Conservation (phyloP, 1,140 invertebrate genomes). For the Sarcophaga bullata region DNA sequence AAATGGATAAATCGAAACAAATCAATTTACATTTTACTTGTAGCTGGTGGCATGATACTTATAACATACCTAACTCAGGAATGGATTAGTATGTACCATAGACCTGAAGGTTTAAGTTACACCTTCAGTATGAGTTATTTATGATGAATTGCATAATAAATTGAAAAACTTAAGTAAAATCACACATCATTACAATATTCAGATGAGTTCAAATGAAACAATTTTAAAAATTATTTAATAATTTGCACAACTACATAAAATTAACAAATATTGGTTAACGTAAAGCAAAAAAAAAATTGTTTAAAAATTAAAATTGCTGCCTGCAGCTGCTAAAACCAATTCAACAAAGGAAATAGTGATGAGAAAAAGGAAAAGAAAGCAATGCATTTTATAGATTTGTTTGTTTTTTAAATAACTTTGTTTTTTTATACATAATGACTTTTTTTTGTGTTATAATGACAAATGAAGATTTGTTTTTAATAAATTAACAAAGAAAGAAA, state of each 20-base stretch:
- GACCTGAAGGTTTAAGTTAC: too few species aligned
- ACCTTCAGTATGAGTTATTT: too few species aligned
- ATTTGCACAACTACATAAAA: not conserved
- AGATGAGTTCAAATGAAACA: too few species aligned
- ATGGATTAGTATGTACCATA: too few species aligned
- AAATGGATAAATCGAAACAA: too few species aligned
- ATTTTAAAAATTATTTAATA: not conserved
- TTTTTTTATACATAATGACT: conserved; percentile 3
- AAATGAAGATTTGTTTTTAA: conserved; percentile 1
- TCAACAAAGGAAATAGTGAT: not conserved
- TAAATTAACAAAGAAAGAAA: conserved; percentile 31
- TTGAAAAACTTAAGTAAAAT: too few species aligned
- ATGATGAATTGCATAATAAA: too few species aligned
- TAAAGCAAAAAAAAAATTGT: not conserved
- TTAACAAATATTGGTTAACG: not conserved
- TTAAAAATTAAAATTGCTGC: conserved; percentile 14
- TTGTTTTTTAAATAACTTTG: not conserved
- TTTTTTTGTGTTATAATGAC: conserved; percentile 3
- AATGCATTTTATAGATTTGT: not conserved
- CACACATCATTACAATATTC: too few species aligned
- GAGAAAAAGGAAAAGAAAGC: not conserved
- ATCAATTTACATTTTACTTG: too few species aligned
- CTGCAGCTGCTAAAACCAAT: conserved; percentile 33
- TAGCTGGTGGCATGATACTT: too few species aligned
- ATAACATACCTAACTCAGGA: too few species aligned